Base-by-base conservation (phyloP, 1,140 invertebrate species). In the Dendroctonus valens region DNA sequence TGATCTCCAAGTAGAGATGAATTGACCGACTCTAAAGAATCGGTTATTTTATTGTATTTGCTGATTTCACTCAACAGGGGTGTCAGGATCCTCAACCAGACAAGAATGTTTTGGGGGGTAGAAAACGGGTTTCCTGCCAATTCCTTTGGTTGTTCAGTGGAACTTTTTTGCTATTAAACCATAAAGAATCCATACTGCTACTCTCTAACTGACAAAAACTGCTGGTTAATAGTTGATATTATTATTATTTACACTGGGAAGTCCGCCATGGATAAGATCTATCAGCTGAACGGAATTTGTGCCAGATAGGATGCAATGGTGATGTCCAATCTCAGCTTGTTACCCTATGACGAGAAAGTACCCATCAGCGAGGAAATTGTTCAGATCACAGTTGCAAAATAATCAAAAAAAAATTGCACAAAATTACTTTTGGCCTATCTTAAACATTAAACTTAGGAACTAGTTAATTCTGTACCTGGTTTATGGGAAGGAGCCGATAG, bases 291-390 rank as follows among this genome's bases (percentile, higher is more conserved):
- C 73, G 71, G 62, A 60, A 69, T 39, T 66, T 67, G 69, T 62
- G 70, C 63, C 59, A 68, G 67, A 70, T 71, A 70, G 58, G 71
- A 48, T 75, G 67, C 65, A 72, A 63, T 68, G 60, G 60, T 46
- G 73, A 70, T 60, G 70, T 76, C 74, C 73, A 74, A 66, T 67
- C 62, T 69, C 70, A 65, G 49, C 65, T 69, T 72, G 74, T 74
- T 74, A 69, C 76, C 77, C 77, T 77, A 77, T 75, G 74, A 73
- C 72, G 76, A 78, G 76, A 78, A 78, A 78, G 70, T 72, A 75
- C 72, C 74, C 70, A 76, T 77, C 71, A 77, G 77, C 72, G 66
- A 69, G 54, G 26, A 61, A 49, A 44, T 60, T 26, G 26, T 26
- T 26, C 26, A 26, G 26, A 26, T 26, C 26, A 15, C 41, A 42